Conservation (phyloP, 2,888 invertebrate species). For the Orthosia incerta region DNA sequence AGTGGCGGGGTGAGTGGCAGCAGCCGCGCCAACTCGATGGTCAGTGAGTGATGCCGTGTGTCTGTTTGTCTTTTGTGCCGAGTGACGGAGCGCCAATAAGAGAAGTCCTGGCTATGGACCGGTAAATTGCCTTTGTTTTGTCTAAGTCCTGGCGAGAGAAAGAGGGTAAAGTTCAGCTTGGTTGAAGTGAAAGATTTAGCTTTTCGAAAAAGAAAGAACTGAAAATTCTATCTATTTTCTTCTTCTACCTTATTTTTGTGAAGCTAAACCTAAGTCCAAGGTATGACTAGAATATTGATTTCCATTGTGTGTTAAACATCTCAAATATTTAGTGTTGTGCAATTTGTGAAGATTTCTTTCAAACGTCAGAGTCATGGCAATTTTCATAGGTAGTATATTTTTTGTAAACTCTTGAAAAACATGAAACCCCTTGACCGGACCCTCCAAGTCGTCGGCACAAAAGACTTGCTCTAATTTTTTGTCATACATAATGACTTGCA, state of each 20-base stretch:
- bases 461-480: conserved; percentile 59
- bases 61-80: conserved; percentile 62
- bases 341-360: conserved; percentile 18
- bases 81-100: conserved; percentile 54
- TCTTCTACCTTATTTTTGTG: background rate
- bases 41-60: conserved; percentile 80
- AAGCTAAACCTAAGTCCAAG: background rate
- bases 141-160: conserved; percentile 42
- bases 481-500: conserved; percentile 61
- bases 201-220: background rate
- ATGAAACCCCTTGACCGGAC: conserved; percentile 41
- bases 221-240: background rate
- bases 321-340: conserved; percentile 16
- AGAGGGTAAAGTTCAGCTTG: conserved; percentile 41
- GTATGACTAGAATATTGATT: background rate
- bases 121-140: conserved; percentile 54
- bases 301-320: background rate
- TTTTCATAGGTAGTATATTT: background rate
- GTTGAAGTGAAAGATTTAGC: conserved; percentile 50
- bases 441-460: conserved; percentile 63
- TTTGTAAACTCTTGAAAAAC: conserved; percentile 20
- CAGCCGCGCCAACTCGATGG: conserved; percentile 87
- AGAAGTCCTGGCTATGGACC: conserved; percentile 45
- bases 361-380: background rate
- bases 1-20: conserved; percentile 89